Percentiles rank a stretch among this genome's conserved stretches.
Conservation (phyloP, 2,797 vertebrate genomes). For the Philypnodon macrostomus region DNA sequence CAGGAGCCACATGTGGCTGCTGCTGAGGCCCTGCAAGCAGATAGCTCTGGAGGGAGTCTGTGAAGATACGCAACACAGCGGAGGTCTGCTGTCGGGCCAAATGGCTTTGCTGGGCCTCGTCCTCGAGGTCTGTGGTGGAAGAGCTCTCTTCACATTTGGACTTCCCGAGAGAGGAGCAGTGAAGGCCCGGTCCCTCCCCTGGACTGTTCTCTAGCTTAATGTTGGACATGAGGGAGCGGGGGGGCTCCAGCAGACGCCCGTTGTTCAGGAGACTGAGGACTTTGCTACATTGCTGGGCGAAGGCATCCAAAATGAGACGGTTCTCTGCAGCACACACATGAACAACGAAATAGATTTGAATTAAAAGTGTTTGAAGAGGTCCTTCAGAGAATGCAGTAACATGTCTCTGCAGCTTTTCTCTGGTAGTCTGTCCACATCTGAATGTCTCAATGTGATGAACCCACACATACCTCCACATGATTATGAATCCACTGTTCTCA, state of each 20-base stretch:
- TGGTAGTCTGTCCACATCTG: constrained; percentile 53
- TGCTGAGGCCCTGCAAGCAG: constrained; percentile 85
- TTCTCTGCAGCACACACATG: constrained; percentile 81
- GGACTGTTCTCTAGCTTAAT: constrained; percentile 87
- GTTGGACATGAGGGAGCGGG: constrained; percentile 77
- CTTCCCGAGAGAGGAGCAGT: constrained; percentile 79
- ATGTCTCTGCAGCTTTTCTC: constrained; percentile 36
- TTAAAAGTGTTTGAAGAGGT: neutral
- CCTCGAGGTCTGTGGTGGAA: constrained; percentile 78
- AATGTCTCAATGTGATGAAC: constrained; percentile 57
- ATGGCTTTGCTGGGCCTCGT: constrained; percentile 84
- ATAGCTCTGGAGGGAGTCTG: constrained; percentile 95
- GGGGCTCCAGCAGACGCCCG: constrained; percentile 88
- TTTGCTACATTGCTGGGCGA: constrained; percentile 97
- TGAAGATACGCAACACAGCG: constrained; percentile 93
- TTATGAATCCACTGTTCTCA: constrained; percentile 47
- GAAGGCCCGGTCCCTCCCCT: constrained; percentile 57
- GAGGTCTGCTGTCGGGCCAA: constrained; percentile 92
- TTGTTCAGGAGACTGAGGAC: constrained; percentile 95
- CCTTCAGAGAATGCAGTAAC: no score
- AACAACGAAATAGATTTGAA: neutral
- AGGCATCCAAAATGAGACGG: constrained; percentile 95
- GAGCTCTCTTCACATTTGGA: constrained; percentile 75
- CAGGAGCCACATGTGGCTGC: constrained; percentile 64
- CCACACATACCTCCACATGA: constrained; percentile 58